Percentiles rank a stretch among this genome's conserved stretches.
phyloP scores from a whole-genome alignment of 2,888 invertebrate species.

The Noctua pronuba region DNA sequence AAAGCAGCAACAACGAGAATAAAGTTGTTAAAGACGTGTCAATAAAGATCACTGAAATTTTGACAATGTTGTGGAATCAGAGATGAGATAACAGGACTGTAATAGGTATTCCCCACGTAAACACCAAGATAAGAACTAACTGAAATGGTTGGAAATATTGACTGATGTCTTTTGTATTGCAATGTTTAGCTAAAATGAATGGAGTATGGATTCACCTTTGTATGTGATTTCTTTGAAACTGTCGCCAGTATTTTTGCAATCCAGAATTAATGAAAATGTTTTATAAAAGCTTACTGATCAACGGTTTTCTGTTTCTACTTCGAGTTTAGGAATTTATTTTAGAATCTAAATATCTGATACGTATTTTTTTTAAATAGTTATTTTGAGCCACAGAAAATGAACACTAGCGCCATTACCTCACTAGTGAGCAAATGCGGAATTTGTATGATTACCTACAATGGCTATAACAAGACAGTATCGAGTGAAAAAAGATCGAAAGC shows the following conservation, averaged over 20 bases:
- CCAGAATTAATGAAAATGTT: not conserved
- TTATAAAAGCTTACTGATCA: not conserved
- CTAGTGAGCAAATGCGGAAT: conserved; percentile 48
- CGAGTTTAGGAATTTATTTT: conserved; percentile 3
- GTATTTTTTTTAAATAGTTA: not conserved
- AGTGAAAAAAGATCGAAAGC: conserved; percentile 8
- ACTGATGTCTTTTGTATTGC: not conserved
- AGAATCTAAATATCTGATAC: not conserved
- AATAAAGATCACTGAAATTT: not conserved
- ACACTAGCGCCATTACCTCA: conserved; percentile 42
- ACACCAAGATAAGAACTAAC: not conserved
- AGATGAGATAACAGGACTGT: not conserved
- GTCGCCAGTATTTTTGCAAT: not conserved
- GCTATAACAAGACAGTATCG: conserved; percentile 57
- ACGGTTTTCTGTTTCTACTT: not conserved
- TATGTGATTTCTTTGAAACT: not conserved
- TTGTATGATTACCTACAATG: conserved; percentile 56
- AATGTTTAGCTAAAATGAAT: not conserved
- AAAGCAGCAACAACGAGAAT: not conserved
- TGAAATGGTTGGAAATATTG: not conserved
- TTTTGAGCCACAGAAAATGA: not conserved
- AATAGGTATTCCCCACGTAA: not conserved
- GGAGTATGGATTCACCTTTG: not conserved
- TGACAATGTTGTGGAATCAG: not conserved
- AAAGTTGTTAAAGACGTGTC: not conserved